Evolutionary conservation across 1,140 invertebrate species (phyloP).

Genomic region (Drosophila kurseongensis): DNA sequence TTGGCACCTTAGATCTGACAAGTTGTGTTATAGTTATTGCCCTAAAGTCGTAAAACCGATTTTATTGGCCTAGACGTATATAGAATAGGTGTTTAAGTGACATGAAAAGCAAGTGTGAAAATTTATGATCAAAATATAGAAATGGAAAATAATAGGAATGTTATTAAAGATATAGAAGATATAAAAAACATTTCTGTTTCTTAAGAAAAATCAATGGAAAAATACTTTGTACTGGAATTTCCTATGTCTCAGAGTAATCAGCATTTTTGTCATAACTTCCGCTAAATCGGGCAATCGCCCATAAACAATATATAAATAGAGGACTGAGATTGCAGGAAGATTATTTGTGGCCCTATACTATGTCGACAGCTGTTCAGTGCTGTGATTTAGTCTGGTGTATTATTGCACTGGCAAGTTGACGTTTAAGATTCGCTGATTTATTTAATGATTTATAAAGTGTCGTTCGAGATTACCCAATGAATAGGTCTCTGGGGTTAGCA

Average conservation of each 20-base stretch:
- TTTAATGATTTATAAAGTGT: conserved; percentile 74
- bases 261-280: background rate
- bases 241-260: background rate
- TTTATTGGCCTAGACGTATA: conserved; percentile 60
- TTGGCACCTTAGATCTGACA: conserved; percentile 51
- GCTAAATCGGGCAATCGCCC: background rate
- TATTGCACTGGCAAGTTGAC: conserved; percentile 60
- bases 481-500: conserved; percentile 43
- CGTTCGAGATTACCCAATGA: conserved; percentile 63
- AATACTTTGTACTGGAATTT: background rate
- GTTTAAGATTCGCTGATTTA: conserved; percentile 70
- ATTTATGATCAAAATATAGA: conserved; percentile 64
- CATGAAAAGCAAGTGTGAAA: conserved; percentile 39
- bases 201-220: background rate
- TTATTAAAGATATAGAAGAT: background rate
- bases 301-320: conserved; percentile 42
- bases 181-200: background rate
- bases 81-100: conserved; percentile 59
- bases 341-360: conserved; percentile 53
- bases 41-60: conserved; percentile 52
- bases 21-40: conserved; percentile 61
- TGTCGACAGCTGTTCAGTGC: conserved; percentile 46
- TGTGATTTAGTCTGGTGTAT: conserved; percentile 63
- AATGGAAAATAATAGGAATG: background rate
- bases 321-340: conserved; percentile 40